Percentiles rank a stretch among this genome's conserved stretches.
phyloP scores from a whole-genome alignment of 2,113 vertebrate species.

The Crypturellus undulatus region DNA sequence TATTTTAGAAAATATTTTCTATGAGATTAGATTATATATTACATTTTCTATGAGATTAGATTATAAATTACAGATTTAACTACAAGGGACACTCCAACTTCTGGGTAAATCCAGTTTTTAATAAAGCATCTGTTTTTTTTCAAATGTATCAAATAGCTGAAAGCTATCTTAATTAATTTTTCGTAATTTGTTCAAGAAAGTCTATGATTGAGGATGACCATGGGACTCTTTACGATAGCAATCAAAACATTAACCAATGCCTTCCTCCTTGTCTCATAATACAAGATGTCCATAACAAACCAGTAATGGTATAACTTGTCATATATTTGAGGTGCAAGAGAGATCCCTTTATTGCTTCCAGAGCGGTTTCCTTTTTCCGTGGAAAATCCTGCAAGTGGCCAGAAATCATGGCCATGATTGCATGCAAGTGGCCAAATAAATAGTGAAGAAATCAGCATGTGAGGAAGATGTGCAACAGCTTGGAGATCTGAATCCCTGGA shows the following conservation, averaged over 20 bases:
- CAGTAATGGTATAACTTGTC: neutral
- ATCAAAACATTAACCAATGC: neutral
- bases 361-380: neutral
- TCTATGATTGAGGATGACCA: neutral
- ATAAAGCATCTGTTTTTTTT: neutral
- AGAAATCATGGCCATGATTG: too few relatives aligned
- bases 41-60: neutral
- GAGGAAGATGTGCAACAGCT: neutral
- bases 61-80: constrained; percentile 26
- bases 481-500: neutral
- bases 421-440: too few relatives aligned
- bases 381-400: neutral
- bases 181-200: neutral
- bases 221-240: neutral
- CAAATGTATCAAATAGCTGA: neutral
- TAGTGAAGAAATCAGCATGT: neutral
- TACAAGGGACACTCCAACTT: constrained; percentile 34
- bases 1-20: neutral
- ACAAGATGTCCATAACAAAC: neutral
- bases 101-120: constrained; percentile 20
- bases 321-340: neutral
- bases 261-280: neutral
- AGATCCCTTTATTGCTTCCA: neutral
- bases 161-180: neutral
- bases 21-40: neutral